phyloP scores from a whole-genome alignment of 2,797 vertebrate species.

The Eidolon dupreanum region DNA sequence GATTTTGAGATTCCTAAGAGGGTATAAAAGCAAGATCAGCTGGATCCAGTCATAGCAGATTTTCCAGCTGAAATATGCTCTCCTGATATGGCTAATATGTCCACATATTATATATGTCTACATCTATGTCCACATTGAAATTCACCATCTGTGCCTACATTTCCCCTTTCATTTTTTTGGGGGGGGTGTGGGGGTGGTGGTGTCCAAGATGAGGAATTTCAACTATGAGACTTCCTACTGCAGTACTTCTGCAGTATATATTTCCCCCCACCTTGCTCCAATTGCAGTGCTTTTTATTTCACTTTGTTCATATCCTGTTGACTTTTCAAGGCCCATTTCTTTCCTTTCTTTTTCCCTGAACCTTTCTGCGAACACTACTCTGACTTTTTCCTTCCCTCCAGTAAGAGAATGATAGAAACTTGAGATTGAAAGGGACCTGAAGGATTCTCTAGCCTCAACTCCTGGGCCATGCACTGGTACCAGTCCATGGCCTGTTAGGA shows the following conservation, averaged over 20 bases:
- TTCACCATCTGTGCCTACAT: background rate
- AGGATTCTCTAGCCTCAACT: background rate
- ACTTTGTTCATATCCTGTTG: background rate
- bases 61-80: background rate
- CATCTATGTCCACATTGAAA: background rate
- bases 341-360: background rate
- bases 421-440: background rate
- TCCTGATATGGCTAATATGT: background rate
- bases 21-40: constrained; percentile 31
- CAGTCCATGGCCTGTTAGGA: too few species aligned
- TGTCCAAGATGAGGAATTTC: background rate
- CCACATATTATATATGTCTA: background rate
- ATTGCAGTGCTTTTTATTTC: background rate
- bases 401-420: background rate
- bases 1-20: constrained; percentile 35
- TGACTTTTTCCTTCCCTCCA: background rate
- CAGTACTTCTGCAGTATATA: background rate
- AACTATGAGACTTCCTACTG: background rate
- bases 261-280: background rate
- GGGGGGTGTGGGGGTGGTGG: accelerated
- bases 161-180: background rate
- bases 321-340: background rate
- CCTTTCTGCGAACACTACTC: background rate
- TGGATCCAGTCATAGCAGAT: background rate
- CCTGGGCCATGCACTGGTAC: too few species aligned